These are phyloP conservation scores for Tetraodon nigroviridis DNA, from an alignment of 2,113 vertebrate species.

Conservation along the genomic window DNA sequence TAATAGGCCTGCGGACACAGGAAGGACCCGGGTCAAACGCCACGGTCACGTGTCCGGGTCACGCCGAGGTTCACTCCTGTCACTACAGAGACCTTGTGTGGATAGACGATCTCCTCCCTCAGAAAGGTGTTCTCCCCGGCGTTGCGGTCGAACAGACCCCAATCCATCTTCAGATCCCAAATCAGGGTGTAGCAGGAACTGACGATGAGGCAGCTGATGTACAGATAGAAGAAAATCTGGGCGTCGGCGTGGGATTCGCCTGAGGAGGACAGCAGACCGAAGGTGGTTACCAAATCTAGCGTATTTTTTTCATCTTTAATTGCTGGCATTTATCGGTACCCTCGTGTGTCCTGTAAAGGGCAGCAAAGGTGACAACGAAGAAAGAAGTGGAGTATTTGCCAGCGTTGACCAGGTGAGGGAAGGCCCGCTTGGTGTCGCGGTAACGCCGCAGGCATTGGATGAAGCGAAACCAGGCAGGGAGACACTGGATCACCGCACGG, in stretches of 20 bases:
- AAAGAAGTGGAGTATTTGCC: slow-evolving; percentile 99
- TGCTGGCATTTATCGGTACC: slow-evolving; percentile 65
- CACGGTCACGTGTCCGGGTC: background rate
- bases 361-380: slow-evolving; percentile 94
- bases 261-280: slow-evolving; percentile 42
- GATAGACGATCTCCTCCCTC: slow-evolving; percentile 97
- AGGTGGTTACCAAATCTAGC: too few relatives aligned
- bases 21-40: background rate
- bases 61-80: background rate
- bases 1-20: slow-evolving; percentile 71
- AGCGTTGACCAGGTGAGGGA: slow-evolving; percentile 94
- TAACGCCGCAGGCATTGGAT: slow-evolving; percentile 98
- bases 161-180: slow-evolving; percentile 99
- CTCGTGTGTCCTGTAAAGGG: slow-evolving; percentile 91
- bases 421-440: slow-evolving; percentile 93
- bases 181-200: slow-evolving; percentile 96
- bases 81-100: slow-evolving; percentile 82
- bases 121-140: slow-evolving; percentile 97
- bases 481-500: slow-evolving; percentile 93
- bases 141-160: slow-evolving; percentile 95
- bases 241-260: slow-evolving; percentile 75
- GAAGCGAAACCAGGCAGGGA: slow-evolving; percentile 97
- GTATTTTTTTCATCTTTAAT: too few relatives aligned
- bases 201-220: slow-evolving; percentile 84
- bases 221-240: slow-evolving; percentile 91